Percentiles rank a stretch among this genome's conserved stretches.
Conservation (phyloP, 2,797 vertebrate species). For the Buphagus erythrorhynchus region DNA sequence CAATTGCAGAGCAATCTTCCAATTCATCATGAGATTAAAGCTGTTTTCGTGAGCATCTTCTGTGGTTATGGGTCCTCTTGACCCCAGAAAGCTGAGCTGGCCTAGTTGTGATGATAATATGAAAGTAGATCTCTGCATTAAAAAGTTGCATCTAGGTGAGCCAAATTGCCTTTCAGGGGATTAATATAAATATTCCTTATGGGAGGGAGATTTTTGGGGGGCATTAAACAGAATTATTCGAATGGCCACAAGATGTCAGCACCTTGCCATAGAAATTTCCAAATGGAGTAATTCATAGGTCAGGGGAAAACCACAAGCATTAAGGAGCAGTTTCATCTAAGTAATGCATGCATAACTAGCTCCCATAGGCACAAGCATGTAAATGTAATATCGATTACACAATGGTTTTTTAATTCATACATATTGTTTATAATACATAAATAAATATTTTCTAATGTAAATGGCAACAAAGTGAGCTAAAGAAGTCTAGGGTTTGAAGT, state of each 20-base stretch:
- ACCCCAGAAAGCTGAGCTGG: not conserved
- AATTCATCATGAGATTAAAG: not conserved
- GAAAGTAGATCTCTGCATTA: not conserved
- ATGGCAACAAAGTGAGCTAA: not conserved
- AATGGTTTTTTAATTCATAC: rapidly evolving
- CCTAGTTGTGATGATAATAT: not conserved
- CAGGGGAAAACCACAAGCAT: rapidly evolving
- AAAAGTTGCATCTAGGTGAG: not conserved
- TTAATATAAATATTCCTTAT: not conserved
- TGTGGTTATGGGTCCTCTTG: not conserved
- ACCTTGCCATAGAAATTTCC: not conserved
- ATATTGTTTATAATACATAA: not conserved
- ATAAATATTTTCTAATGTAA: not conserved
- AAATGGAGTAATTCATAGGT: rapidly evolving
- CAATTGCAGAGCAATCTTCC: not conserved
- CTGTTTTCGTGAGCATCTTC: not conserved
- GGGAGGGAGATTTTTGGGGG: not conserved
- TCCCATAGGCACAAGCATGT: not conserved
- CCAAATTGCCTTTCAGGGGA: not conserved
- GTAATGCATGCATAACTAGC: not conserved
- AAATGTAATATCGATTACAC: not conserved
- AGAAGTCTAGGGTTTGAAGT: not conserved
- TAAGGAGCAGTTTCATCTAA: not conserved
- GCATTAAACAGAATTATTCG: not conserved
- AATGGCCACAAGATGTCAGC: slow-evolving; percentile 38